Evolutionary conservation across 1,140 invertebrate species (phyloP).

Genomic region (Bombus pyrosoma): DNA sequence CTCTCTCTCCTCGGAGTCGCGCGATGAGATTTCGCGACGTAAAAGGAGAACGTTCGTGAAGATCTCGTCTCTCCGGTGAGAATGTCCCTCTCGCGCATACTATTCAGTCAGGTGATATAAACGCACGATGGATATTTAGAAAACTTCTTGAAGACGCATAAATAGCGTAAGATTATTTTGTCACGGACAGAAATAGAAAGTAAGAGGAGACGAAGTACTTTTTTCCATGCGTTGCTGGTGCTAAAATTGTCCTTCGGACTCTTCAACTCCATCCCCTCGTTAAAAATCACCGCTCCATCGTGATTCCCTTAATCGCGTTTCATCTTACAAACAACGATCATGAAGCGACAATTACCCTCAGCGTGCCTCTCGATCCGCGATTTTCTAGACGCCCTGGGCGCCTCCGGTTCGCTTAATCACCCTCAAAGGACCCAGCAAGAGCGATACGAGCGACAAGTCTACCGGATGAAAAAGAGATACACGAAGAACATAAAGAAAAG

Average conservation of each 20-base stretch:
- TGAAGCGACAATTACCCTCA: constrained; percentile 7
- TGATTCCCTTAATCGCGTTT: constrained; percentile 13
- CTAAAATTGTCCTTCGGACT: neutral
- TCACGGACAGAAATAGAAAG: neutral
- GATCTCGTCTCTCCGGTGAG: neutral
- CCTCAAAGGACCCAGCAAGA: constrained; percentile 1
- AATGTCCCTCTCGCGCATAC: neutral
- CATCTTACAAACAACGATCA: constrained; percentile 18
- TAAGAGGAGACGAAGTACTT: neutral
- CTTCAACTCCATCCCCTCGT: neutral
- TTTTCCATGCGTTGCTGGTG: neutral
- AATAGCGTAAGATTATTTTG: neutral
- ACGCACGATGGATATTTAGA: neutral
- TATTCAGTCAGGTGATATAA: neutral
- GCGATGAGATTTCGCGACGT: constrained; percentile 48
- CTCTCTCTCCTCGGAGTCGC: neutral
- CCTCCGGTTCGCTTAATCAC: constrained; percentile 44
- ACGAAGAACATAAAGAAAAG: constrained; percentile 9
- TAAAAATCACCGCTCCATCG: neutral
- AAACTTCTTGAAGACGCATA: neutral
- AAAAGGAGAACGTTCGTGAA: constrained; percentile 44
- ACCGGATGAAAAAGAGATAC: constrained; percentile 3
- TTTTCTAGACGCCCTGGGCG: constrained; percentile 35
- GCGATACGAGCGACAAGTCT: neutral
- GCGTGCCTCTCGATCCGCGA: neutral